Evolutionary conservation across 2,797 vertebrate species (phyloP).

Genomic region (Galago senegalensis): DNA sequence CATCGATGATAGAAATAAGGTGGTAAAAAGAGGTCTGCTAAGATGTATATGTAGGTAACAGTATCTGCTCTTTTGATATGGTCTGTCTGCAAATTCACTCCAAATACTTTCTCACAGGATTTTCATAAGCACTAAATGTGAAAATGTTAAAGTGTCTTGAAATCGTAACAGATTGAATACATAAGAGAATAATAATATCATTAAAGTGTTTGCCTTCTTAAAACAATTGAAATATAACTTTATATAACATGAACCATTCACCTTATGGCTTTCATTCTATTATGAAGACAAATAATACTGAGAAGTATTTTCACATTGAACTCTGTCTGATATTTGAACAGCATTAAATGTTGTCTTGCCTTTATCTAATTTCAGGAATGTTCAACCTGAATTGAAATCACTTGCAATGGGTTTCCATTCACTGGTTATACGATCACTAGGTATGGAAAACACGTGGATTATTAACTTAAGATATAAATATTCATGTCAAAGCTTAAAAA

Average conservation of each 20-base stretch:
- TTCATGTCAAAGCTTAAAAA: background rate
- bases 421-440: slow-evolving; percentile 91
- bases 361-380: slow-evolving; percentile 90
- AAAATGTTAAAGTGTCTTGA: slow-evolving; percentile 29
- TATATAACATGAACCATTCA: background rate
- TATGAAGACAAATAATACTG: slow-evolving; percentile 10
- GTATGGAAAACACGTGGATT: slow-evolving; percentile 87
- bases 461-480: background rate
- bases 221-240: slow-evolving; percentile 28
- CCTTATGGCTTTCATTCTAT: background rate
- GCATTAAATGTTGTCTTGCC: background rate
- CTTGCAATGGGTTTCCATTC: slow-evolving; percentile 93
- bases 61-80: background rate
- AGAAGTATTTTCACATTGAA: background rate
- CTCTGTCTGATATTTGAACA: background rate
- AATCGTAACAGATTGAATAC: background rate
- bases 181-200: background rate
- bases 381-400: slow-evolving; percentile 94
- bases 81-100: background rate
- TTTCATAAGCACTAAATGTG: background rate
- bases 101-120: background rate
- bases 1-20: background rate
- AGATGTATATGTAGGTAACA: background rate
- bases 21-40: background rate
- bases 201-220: background rate